phyloP scores from a whole-genome alignment of 2,113 vertebrate genomes.

The Pterophyllum scalare region DNA sequence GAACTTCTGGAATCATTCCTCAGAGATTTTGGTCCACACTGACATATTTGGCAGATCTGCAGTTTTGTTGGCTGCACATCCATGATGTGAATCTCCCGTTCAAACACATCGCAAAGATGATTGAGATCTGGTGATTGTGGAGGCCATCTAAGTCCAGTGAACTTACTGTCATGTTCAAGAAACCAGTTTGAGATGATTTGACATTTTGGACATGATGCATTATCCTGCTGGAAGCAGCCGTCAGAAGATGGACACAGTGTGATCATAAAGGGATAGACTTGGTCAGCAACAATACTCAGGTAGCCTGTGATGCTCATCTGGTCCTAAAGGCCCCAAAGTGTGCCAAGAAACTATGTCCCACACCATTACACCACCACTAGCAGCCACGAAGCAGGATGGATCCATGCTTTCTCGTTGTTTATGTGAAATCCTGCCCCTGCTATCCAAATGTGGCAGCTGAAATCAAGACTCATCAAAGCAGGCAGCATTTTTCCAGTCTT shows the following conservation, averaged over 20 bases:
- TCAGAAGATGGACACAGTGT: neutral
- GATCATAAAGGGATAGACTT: neutral
- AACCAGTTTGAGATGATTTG: neutral
- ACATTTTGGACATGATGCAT: neutral
- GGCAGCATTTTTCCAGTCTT: neutral
- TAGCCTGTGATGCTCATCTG: neutral
- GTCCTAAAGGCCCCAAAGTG: neutral
- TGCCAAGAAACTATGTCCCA: neutral
- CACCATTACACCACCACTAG: neutral
- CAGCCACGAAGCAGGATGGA: neutral
- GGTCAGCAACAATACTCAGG: neutral
- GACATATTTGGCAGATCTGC: too few species aligned
- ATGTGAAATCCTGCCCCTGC: neutral
- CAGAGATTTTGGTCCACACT: too few species aligned
- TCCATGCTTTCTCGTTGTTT: neutral
- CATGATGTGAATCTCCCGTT: too few species aligned
- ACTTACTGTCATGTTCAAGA: too few species aligned
- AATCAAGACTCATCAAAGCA: neutral
- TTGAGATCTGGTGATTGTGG: too few species aligned
- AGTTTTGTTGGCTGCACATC: too few species aligned
- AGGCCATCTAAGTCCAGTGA: too few species aligned
- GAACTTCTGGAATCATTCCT: too few species aligned
- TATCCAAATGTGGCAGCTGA: neutral
- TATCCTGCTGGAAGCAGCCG: neutral
- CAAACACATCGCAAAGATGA: too few species aligned